Conservation (phyloP, 2,888 invertebrate species). For the Machimus rusticus region DNA sequence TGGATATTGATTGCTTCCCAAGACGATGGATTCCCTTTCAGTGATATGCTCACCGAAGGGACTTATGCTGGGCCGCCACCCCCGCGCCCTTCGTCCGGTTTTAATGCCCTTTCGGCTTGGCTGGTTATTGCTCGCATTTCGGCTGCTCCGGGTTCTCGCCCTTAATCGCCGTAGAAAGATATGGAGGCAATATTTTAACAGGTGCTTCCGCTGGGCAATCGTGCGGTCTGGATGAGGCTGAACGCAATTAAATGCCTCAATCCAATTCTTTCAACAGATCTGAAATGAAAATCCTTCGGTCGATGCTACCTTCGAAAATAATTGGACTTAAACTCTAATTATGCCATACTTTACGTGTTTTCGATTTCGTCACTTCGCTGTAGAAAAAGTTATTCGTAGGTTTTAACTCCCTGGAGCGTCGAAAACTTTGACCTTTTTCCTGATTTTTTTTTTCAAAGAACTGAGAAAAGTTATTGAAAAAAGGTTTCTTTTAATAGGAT, state of each 20-base stretch:
- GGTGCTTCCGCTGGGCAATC: not conserved
- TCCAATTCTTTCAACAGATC: not conserved
- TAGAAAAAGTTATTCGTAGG: no score
- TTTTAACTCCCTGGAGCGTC: no score
- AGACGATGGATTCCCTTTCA: conserved; percentile 27
- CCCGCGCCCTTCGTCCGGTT: not conserved
- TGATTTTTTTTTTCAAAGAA: no score
- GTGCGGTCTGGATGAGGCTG: not conserved
- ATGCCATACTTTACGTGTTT: no score
- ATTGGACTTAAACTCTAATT: no score
- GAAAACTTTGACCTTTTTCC: no score
- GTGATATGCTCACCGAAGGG: not conserved
- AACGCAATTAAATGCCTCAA: not conserved
- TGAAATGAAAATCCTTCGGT: not conserved
- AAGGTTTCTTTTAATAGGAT: no score
- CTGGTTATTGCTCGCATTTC: not conserved
- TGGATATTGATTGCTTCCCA: conserved; percentile 33
- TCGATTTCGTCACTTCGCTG: no score
- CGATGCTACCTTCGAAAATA: no score
- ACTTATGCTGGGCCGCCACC: not conserved
- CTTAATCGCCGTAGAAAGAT: not conserved
- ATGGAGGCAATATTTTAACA: not conserved
- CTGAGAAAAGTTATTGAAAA: no score
- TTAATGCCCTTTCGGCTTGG: not conserved
- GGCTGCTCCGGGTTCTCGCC: not conserved